Base-by-base conservation (phyloP, 2,888 invertebrate genomes). In the Xanthorhoe spadicearia region DNA sequence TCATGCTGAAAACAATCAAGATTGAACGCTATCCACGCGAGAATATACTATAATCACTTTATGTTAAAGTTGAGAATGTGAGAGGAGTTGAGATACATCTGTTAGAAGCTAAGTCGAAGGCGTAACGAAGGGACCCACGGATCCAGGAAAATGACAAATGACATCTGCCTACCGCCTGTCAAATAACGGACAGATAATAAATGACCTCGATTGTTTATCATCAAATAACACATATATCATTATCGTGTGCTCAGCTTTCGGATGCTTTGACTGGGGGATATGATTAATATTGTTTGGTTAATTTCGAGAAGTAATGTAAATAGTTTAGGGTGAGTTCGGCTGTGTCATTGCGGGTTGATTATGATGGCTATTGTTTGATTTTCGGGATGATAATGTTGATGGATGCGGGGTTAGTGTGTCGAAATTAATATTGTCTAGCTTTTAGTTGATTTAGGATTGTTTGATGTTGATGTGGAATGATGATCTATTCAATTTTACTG, bases 161-260 rank as follows among this genome's bases (percentile, higher is more conserved):
- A 94, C 94, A 94, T 94, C 94, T 94, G 94, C 94, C 94, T 93
- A 92, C 92, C 94, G 94, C 94, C 94, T 94, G 94, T 94, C 94
- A 94, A 94, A 94, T 94, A 94, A 93, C 94, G 92, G 93, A 92
- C 93, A 93, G 93, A 94, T 94, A 94, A 94, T 94, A 94, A 94
- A 94, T 94, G 94, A 94, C 94, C 93, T 88, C 92, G 93, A 94
- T 94, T 94, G 94, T 94, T 94, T 93, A 94, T 93, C 94, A 92
- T 93, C 93, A 93, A 93, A 93, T 92, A 93, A 91, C 90, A 89
- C 92, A 93, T 93, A 93, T 92, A 93, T 93, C 93, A 93, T 92
- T 92, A 92, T 90, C 88, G 88, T 86, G 88, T 89, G 90, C 89
- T 90, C 86, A 84, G 86, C 88, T 86, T 87, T 88, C 83, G 84